Percentiles rank a stretch among this genome's conserved stretches.
Evolutionary conservation across 2,888 invertebrate genomes (phyloP).

Genomic region (Drosophila lutescens): DNA sequence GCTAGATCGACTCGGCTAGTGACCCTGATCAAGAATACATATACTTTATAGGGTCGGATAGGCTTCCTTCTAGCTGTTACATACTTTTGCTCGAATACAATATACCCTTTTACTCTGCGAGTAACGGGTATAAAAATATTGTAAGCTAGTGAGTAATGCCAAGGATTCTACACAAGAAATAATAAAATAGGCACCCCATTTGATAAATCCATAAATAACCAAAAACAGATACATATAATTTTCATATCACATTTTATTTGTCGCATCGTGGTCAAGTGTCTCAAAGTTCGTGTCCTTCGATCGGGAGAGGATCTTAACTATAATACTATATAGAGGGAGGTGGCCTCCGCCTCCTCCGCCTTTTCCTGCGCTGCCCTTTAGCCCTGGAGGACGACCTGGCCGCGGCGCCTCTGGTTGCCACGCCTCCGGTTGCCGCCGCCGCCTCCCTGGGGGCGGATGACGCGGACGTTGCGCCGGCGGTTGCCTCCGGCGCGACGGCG

Average conservation of each 20-base stretch:
- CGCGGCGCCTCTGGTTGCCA: slow-evolving; percentile 59
- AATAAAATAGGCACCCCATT: background rate
- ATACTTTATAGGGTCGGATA: no score
- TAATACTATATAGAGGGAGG: slow-evolving; percentile 68
- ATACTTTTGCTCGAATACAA: no score
- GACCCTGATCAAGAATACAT: no score
- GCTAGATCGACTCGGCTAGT: no score
- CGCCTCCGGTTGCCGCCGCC: slow-evolving; percentile 53
- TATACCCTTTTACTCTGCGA: no score
- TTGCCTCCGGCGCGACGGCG: slow-evolving; percentile 52
- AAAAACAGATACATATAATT: slow-evolving; percentile 2
- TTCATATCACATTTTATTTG: slow-evolving; percentile 66
- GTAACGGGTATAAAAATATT: no score
- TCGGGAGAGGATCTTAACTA: slow-evolving; percentile 59
- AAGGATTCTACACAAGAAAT: background rate
- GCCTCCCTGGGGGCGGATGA: slow-evolving; percentile 40
- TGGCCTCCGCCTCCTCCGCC: slow-evolving; percentile 30
- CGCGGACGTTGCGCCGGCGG: slow-evolving; percentile 60
- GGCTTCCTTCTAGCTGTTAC: no score
- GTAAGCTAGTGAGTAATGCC: no score
- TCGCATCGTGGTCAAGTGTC: slow-evolving; percentile 50
- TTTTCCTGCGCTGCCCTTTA: no score
- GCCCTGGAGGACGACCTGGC: slow-evolving; percentile 53
- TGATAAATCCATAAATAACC: background rate
- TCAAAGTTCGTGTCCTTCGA: slow-evolving; percentile 32